Conservation (phyloP, 2,113 vertebrate genomes). For the Dromiciops gliroides region DNA sequence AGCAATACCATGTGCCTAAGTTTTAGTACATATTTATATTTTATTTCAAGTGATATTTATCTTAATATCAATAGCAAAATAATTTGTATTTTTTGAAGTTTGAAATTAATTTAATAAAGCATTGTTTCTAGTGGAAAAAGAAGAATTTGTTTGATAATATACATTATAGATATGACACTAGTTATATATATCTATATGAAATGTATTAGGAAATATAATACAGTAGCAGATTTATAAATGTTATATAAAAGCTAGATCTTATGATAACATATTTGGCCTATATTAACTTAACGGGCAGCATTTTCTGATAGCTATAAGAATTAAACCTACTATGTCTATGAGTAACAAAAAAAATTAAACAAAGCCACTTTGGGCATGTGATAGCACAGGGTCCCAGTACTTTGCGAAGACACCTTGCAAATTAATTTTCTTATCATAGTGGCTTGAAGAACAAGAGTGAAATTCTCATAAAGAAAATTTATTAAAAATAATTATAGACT, state of each 20-base stretch:
- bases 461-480: not conserved
- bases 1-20: too few relatives aligned
- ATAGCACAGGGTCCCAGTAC: not conserved
- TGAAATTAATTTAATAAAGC: not conserved
- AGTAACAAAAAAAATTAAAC: not conserved
- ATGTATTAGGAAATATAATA: not conserved
- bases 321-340: not conserved
- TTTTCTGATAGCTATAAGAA: not conserved
- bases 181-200: not conserved
- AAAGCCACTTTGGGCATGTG: not conserved
- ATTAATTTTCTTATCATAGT: not conserved
- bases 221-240: not conserved
- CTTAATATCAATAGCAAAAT: not conserved
- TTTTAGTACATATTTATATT: not conserved
- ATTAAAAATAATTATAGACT: not conserved
- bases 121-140: not conserved
- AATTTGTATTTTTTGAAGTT: not conserved
- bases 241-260: not conserved
- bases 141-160: not conserved
- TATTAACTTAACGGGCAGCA: not conserved
- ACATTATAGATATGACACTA: not conserved
- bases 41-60: not conserved
- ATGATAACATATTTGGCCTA: not conserved
- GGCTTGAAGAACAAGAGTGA: not conserved
- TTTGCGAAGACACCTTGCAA: not conserved